These are phyloP conservation scores for Neoarius graeffei DNA, from an alignment of 2,113 vertebrate genomes.

Conservation along the genomic window DNA sequence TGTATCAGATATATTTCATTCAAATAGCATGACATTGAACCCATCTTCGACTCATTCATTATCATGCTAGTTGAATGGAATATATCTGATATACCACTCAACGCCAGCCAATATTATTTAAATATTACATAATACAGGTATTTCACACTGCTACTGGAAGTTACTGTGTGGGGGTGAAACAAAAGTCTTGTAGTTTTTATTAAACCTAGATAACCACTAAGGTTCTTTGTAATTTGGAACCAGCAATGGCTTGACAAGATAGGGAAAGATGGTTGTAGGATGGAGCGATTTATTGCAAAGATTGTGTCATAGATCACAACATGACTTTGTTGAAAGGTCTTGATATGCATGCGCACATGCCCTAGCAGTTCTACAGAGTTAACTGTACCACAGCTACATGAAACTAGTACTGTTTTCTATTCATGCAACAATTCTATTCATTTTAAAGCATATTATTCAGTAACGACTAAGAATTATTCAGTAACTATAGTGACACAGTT, in stretches of 20 bases:
- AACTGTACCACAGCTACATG: neutral
- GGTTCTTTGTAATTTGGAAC: neutral
- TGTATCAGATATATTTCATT: too few relatives aligned
- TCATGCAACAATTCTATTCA: neutral
- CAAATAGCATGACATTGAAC: too few relatives aligned
- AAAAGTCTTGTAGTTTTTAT: neutral
- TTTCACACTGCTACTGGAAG: neutral
- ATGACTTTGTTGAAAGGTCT: neutral
- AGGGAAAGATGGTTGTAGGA: neutral
- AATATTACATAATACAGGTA: neutral
- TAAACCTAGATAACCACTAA: neutral
- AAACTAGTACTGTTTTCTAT: neutral
- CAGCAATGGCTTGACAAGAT: neutral
- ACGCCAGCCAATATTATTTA: too few relatives aligned
- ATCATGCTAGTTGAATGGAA: too few relatives aligned
- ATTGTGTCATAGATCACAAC: neutral
- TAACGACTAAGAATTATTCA: neutral
- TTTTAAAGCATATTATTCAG: neutral
- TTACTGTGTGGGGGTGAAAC: neutral
- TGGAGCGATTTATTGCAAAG: neutral
- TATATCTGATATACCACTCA: too few relatives aligned
- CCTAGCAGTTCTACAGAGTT: neutral
- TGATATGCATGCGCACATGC: neutral
- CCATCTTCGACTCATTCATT: too few relatives aligned
- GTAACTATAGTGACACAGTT: neutral